phyloP scores from a whole-genome alignment of 1,140 invertebrate genomes.

The Hyles euphorbiae region DNA sequence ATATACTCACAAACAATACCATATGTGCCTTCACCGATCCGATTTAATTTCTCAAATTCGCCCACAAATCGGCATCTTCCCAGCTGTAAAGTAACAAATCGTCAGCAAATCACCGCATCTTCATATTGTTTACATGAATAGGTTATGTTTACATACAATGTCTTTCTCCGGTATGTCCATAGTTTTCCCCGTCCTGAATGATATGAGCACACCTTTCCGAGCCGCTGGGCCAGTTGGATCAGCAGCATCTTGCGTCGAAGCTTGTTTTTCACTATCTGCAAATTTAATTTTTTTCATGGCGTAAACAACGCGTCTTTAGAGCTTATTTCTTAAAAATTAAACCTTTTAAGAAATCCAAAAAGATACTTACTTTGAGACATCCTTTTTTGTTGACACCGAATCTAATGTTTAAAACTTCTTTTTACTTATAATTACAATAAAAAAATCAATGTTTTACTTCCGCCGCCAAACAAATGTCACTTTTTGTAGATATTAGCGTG shows the following conservation, averaged over 20 bases:
- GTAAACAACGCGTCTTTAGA: neutral
- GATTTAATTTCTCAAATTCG: constrained; percentile 97
- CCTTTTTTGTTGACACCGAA: constrained; percentile 4
- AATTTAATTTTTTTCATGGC: constrained; percentile 14
- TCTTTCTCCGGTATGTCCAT: constrained; percentile 92
- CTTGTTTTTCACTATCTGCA: constrained; percentile 69
- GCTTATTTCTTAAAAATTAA: no score
- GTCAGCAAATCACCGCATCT: neutral
- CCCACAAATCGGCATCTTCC: constrained; percentile 94
- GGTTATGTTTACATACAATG: constrained; percentile 78
- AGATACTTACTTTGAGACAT: constrained; percentile 59
- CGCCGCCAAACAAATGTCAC: no score
- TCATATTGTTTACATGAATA: constrained; percentile 6
- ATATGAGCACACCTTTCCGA: constrained; percentile 87
- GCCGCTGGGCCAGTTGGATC: constrained; percentile 85
- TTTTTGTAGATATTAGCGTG: no score
- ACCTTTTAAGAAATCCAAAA: neutral
- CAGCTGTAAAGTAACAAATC: constrained; percentile 78
- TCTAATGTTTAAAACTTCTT: neutral
- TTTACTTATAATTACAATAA: neutral
- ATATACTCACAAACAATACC: constrained; percentile 94
- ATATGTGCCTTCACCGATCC: constrained; percentile 98
- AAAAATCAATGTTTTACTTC: no score
- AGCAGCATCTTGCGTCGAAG: constrained; percentile 70
- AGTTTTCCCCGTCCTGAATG: constrained; percentile 86